phyloP scores from a whole-genome alignment of 37 sponge, comb jelly and placozoan species.

The Crambe crambe region DNA sequence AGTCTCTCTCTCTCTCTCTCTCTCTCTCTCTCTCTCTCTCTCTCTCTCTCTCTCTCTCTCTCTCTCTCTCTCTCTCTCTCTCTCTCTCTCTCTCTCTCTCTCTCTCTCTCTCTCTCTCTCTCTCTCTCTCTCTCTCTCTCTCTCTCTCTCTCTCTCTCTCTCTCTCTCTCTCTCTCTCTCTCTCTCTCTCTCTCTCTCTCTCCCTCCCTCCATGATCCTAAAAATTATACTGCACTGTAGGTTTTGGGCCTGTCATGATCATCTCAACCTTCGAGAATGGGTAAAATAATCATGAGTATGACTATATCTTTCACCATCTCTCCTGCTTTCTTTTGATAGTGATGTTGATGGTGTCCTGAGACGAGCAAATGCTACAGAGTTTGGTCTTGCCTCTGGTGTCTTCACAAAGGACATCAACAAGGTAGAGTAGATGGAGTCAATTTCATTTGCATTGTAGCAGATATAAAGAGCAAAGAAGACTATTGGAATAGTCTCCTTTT shows the following conservation, averaged over 20 bases:
- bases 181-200: slow-evolving; percentile 60
- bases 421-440: slow-evolving; percentile 43
- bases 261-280: slow-evolving; percentile 89
- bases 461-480: no score
- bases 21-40: slow-evolving; percentile 57
- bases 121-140: slow-evolving; percentile 45
- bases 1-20: slow-evolving; percentile 58
- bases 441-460: no score
- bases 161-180: slow-evolving; percentile 61
- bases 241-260: slow-evolving; percentile 93
- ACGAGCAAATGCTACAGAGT: slow-evolving; percentile 90
- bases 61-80: slow-evolving; percentile 30
- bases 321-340: slow-evolving; percentile 18
- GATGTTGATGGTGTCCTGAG: slow-evolving; percentile 85
- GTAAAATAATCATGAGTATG: slow-evolving; percentile 17
- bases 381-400: slow-evolving; percentile 92
- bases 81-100: slow-evolving; percentile 43
- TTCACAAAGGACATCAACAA: slow-evolving; percentile 93
- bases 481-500: no score
- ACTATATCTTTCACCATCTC: neutral
- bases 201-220: slow-evolving; percentile 51
- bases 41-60: slow-evolving; percentile 32
- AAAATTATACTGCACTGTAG: no score
- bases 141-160: slow-evolving; percentile 40
- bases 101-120: slow-evolving; percentile 55